A percentile compares a stretch with the other conserved stretches of the same genome.
phyloP scores from a whole-genome alignment of 2,113 vertebrate species.

The Willisornis vidua region DNA sequence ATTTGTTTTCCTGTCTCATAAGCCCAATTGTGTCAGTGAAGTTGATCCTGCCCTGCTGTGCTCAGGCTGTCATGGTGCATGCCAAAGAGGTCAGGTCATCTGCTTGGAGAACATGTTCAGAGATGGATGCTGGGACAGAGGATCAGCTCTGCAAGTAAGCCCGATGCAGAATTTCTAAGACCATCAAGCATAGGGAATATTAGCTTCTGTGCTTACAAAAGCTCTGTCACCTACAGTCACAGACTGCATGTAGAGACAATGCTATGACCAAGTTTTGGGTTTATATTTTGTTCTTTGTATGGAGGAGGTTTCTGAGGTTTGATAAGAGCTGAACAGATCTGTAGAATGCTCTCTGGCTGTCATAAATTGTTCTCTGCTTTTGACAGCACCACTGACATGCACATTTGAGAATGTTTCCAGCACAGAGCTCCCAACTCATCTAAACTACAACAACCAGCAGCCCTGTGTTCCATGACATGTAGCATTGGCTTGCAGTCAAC shows the following conservation, averaged over 20 bases:
- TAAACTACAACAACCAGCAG: neutral
- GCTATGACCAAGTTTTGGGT: neutral
- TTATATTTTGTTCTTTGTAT: neutral
- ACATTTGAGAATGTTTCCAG: neutral
- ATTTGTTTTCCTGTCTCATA: neutral
- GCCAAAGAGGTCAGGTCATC: neutral
- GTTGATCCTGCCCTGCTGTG: neutral
- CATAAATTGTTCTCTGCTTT: neutral
- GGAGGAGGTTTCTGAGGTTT: neutral
- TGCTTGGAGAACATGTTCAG: neutral
- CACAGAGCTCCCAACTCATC: neutral
- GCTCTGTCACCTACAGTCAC: neutral
- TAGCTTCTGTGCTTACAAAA: neutral
- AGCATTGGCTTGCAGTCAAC: neutral
- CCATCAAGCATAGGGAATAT: neutral
- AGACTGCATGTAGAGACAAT: neutral
- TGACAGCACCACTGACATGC: neutral
- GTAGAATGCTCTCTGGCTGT: neutral
- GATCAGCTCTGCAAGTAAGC: neutral
- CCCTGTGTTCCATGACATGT: neutral
- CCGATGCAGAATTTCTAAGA: neutral
- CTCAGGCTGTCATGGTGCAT: neutral
- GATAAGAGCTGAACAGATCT: neutral
- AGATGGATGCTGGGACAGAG: neutral
- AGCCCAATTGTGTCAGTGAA: neutral